Conservation (phyloP, 2,797 vertebrate species). For the Labroides dimidiatus region DNA sequence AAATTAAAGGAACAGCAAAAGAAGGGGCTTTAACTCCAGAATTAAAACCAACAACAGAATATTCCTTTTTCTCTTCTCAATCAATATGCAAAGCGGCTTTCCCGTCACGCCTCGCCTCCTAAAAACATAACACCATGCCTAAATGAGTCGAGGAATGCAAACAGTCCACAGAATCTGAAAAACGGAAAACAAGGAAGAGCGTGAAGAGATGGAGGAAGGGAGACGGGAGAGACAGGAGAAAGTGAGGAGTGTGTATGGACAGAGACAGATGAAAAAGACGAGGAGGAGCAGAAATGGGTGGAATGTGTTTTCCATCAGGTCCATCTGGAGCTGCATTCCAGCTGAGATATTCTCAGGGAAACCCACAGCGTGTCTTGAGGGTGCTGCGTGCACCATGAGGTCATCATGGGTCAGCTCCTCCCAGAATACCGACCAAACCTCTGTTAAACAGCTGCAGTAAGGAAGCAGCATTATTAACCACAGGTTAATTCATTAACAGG, state of each 20-base stretch:
- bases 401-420: conserved; percentile 54
- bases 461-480: conserved; percentile 17
- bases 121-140: conserved; percentile 69
- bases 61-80: conserved; percentile 31
- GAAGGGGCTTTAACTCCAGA: neutral
- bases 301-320: conserved; percentile 81
- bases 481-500: conserved; percentile 31
- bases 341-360: conserved; percentile 67
- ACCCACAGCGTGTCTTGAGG: conserved; percentile 41
- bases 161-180: conserved; percentile 81
- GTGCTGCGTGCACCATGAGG: conserved; percentile 48
- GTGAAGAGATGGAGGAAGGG: conserved; percentile 10
- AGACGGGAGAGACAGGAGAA: neutral
- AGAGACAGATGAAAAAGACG: conserved; percentile 34
- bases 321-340: conserved; percentile 80
- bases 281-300: conserved; percentile 48
- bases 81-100: conserved; percentile 36
- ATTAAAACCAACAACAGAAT: conserved; percentile 25
- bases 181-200: conserved; percentile 37
- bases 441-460: conserved; percentile 10
- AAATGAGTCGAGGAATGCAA: conserved; percentile 84
- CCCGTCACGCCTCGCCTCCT: conserved; percentile 15
- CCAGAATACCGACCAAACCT: conserved; percentile 37
- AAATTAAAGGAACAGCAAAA: conserved; percentile 14
- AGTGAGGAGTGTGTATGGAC: conserved; percentile 39